Evolutionary conservation across 2,888 invertebrate species (phyloP), one percentile per base, ranked within the genome.

Genomic region (Papilio gigon): DNA sequence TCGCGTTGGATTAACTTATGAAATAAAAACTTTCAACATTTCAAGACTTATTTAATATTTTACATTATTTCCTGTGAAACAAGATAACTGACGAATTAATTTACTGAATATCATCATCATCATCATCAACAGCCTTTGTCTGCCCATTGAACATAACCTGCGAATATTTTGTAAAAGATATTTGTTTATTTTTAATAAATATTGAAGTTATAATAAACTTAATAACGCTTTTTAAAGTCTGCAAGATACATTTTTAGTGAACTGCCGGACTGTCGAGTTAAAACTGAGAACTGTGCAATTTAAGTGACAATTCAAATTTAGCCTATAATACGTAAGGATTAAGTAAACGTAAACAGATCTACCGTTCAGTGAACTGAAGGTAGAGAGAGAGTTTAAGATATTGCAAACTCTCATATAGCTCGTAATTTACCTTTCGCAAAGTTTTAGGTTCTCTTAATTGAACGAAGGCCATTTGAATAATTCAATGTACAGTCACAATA

Each of bases 401-500:
- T 56, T 30, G 17, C 30, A 25, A 53, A 53, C 27, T 50, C 25
- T n/a, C 53, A 27, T 53, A 53, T 27, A 56, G 30, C 8, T n/a
- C 53, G 30, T 56, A 56, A 27, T 56, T 30, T 56, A 56, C 53
- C 53, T 56, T 56, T 14, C 17, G 4, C 37, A 64, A 27, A 64
- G 37, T 53, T 53, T 64, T 8, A 42, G 22, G 22, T 58, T 42
- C 14, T 22, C 25, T 27, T 66, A 35, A 35, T 60, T 66, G 33
- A 66, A 66, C 22, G 50, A 17, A 47, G 44, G 33, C 22, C n/a
- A 30, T 61, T 67, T 30, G 20, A 42, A 44, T 56, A 42, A 63
- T 44, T 40, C 37, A 33, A 67, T 44, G 22, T 56, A 27, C 14
- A 17, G 33, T 67, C 20, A 62, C 42, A 56, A 44, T 62, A 53